A percentile compares a stretch with the other conserved stretches of the same genome.
Conservation (phyloP, 2,797 vertebrate species). For the Pseudopleuronectes americanus region DNA sequence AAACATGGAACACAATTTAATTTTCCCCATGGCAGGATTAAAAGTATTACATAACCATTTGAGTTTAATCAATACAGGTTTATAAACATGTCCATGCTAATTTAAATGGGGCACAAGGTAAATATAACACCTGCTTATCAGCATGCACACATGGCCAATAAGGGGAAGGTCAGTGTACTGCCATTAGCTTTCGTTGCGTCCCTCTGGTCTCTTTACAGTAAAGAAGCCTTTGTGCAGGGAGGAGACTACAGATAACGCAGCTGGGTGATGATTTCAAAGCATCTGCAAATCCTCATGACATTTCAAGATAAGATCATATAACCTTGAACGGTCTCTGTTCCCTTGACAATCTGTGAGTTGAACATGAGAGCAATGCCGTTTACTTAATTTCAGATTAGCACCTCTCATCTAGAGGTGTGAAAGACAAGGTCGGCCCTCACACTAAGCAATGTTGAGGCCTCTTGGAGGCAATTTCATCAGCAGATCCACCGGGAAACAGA, state of each 20-base stretch:
- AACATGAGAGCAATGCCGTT: background rate
- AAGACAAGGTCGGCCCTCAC: background rate
- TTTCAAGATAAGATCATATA: background rate
- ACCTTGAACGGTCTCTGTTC: constrained; percentile 6
- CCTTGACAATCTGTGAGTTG: background rate
- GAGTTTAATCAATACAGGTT: no score
- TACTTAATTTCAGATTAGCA: constrained; percentile 1
- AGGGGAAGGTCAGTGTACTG: no score
- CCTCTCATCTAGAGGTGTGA: background rate
- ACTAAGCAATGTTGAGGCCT: background rate
- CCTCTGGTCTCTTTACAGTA: no score
- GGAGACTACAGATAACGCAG: background rate
- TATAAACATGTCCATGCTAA: no score
- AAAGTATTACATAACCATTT: no score
- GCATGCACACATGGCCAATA: no score
- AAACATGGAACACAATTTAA: no score
- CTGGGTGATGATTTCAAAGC: background rate
- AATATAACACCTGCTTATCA: no score
- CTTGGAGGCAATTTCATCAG: constrained; percentile 4
- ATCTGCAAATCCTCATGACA: background rate
- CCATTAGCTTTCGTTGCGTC: no score
- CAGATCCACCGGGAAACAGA: background rate
- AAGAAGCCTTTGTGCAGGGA: background rate
- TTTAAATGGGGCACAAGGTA: no score
- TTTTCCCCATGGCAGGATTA: no score